Evolutionary conservation across 1,140 invertebrate species (phyloP).

Genomic region (Philopotamus ludificatus): DNA sequence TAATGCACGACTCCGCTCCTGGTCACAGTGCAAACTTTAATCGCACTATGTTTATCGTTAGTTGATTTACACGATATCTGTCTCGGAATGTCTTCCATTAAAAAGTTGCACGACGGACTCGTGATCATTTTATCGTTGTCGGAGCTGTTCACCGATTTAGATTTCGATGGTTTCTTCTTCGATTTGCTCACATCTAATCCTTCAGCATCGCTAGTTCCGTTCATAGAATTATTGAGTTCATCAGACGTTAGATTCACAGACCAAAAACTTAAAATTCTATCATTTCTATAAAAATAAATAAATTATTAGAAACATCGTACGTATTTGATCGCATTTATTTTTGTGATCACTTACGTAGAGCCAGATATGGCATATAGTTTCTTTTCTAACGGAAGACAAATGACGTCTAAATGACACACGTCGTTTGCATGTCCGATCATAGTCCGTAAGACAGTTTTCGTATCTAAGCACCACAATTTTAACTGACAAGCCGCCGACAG

Average conservation of each 20-base stretch:
- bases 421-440: slow-evolving; percentile 30
- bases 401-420: slow-evolving; percentile 29
- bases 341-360: slow-evolving; percentile 26
- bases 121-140: slow-evolving; percentile 37
- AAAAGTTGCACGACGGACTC: slow-evolving; percentile 57
- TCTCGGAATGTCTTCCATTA: slow-evolving; percentile 66
- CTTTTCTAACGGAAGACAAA: slow-evolving; percentile 20
- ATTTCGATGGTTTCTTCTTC: slow-evolving; percentile 2
- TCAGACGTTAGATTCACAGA: slow-evolving; percentile 48
- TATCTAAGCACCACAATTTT: slow-evolving; percentile 31
- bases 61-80: slow-evolving; percentile 53
- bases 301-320: not conserved
- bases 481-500: slow-evolving; percentile 33
- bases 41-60: slow-evolving; percentile 48
- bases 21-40: slow-evolving; percentile 65
- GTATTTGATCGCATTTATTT: slow-evolving; percentile 4
- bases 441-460: slow-evolving; percentile 21
- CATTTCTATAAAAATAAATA: slow-evolving; percentile 47
- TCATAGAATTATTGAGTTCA: slow-evolving; percentile 44
- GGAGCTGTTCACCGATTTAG: slow-evolving; percentile 43
- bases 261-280: slow-evolving; percentile 54
- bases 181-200: slow-evolving; percentile 42
- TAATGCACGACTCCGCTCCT: slow-evolving; percentile 74
- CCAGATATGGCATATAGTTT: slow-evolving; percentile 31
- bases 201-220: slow-evolving; percentile 28